phyloP scores from a whole-genome alignment of 2,113 vertebrate genomes.

The Lagopus leucura region DNA sequence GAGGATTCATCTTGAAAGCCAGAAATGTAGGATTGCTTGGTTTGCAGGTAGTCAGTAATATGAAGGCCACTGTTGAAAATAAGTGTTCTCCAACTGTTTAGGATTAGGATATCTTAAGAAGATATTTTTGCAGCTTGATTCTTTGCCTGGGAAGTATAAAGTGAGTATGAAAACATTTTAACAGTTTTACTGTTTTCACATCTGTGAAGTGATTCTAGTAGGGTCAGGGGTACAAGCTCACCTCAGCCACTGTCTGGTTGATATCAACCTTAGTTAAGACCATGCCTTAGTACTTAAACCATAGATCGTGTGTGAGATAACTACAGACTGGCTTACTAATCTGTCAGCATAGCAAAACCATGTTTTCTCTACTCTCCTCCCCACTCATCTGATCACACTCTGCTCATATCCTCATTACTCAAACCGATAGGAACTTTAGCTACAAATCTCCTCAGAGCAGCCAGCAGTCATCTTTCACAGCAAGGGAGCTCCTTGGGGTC shows the following conservation, averaged over 20 bases:
- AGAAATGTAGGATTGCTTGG: neutral
- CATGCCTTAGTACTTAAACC: neutral
- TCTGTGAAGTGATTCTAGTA: neutral
- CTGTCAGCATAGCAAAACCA: neutral
- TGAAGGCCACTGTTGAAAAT: neutral
- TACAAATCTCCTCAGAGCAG: neutral
- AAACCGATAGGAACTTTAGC: neutral
- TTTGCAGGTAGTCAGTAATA: neutral
- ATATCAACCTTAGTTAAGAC: neutral
- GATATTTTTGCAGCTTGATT: neutral
- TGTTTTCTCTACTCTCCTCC: neutral
- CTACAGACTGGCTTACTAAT: neutral
- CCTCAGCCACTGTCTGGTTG: neutral
- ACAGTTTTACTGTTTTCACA: neutral
- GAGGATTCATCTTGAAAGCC: neutral
- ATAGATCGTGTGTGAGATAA: neutral
- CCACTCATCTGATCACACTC: neutral
- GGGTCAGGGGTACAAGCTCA: neutral
- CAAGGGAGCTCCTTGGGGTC: neutral
- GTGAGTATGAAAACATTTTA: neutral
- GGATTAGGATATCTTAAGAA: neutral
- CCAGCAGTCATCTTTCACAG: neutral
- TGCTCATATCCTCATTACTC: neutral
- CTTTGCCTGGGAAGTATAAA: neutral
- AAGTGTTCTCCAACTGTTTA: neutral